phyloP scores from a whole-genome alignment of 2,888 invertebrate genomes.

The Pachydiplax longipennis region DNA sequence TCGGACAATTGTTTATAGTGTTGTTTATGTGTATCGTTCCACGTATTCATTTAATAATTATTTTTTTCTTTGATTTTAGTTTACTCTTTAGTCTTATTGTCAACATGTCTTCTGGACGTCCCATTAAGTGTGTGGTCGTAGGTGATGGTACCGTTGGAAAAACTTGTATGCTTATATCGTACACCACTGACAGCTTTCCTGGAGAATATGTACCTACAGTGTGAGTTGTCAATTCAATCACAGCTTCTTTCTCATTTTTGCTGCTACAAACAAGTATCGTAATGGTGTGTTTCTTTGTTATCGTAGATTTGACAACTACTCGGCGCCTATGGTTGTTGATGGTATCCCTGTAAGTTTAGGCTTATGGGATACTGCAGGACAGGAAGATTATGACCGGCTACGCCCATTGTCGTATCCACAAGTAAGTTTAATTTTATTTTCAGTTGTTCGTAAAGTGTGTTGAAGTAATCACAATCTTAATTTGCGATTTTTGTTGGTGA shows the following conservation, averaged over 20 bases:
- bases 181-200: constrained; percentile 92
- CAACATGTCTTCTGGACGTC: constrained; percentile 89
- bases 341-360: constrained; percentile 96
- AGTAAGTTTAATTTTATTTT: constrained; percentile 55
- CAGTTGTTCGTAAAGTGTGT: not conserved
- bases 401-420: constrained; percentile 96
- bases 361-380: constrained; percentile 98
- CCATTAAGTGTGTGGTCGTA: constrained; percentile 91
- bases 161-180: constrained; percentile 93
- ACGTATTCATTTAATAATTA: not conserved
- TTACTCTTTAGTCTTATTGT: not conserved
- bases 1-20: not conserved
- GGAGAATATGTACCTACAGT: constrained; percentile 95
- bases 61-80: not conserved
- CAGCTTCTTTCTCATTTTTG: not conserved
- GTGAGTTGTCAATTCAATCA: constrained; percentile 68
- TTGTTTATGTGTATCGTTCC: too few relatives aligned
- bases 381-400: constrained; percentile 96
- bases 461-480: not conserved
- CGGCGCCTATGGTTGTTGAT: constrained; percentile 98
- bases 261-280: not conserved
- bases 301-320: constrained; percentile 95
- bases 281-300: not conserved
- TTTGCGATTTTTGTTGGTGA: not conserved
- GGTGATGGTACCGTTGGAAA: constrained; percentile 94